Evolutionary conservation across 1,140 invertebrate genomes (phyloP), one percentile per base, ranked within the genome.

Genomic region (Bicyclus anynana): DNA sequence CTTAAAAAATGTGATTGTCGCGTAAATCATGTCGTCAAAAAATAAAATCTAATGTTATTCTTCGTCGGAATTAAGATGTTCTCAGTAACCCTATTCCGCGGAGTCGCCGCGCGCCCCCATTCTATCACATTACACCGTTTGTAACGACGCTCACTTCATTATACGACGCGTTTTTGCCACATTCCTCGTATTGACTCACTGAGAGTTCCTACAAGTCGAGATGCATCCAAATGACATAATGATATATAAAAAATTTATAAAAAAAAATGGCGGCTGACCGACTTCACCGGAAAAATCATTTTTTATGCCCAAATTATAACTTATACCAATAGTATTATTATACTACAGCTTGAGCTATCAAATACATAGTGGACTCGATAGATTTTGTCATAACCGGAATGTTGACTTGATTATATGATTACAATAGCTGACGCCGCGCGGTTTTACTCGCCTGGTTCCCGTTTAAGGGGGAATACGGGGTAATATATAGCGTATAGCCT

Each of bases 81-180:
- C 37, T 40, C 37, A 17, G 37, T 40, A 40, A 40, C 37, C 37
- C 37, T 40, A 40, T 17, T 40, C 35, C 37, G 37, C 37, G 13
- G n/a, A 37, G 3, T 17, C 13, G 37, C 10, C 40, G 58, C 67
- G 54, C 59, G 77, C 53, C 74, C 74, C 56, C 69, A 69, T 77
- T 80, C 72, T 62, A 72, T 73, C 72, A 68, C 62, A 72, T 74
- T 69, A 73, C 63, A 50, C 62, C 61, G 71, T 63, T 68, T 69
- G 54, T 62, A 67, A 68, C 55, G 53, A 70, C 59, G 65, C 38
- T 29, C 48, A 67, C 59, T 63, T 69, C 67, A 42, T 72, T 69
- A 62, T 72, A 62, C 37, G 2, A 4, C 48, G 47, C 55, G 52
- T 66, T 62, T 61, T 42, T 44, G 21, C 27, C 27, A 44, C 29